Evolutionary conservation across 1,140 invertebrate species (phyloP).

Genomic region (Oncopodura yosiiana): DNA sequence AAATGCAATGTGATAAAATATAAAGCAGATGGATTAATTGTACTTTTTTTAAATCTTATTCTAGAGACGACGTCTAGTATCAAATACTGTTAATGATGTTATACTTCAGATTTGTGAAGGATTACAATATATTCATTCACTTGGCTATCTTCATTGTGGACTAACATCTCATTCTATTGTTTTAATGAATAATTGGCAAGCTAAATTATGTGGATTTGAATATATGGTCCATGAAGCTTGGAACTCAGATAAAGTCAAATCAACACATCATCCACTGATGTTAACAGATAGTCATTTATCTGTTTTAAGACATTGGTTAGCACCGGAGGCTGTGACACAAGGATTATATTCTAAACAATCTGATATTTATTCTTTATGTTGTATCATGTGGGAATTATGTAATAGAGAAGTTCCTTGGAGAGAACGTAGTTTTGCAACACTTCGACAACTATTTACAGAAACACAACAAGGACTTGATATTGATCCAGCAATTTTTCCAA

Average conservation of each 20-base stretch:
- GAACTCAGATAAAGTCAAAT: background rate
- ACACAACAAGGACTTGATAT: slow-evolving; percentile 27
- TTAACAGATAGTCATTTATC: slow-evolving; percentile 27
- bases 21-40: background rate
- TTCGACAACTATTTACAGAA: slow-evolving; percentile 17
- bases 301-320: slow-evolving; percentile 40
- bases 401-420: slow-evolving; percentile 36
- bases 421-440: background rate
- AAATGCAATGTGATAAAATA: background rate
- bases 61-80: background rate
- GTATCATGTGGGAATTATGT: slow-evolving; percentile 43
- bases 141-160: slow-evolving; percentile 41
- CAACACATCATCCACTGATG: slow-evolving; percentile 2
- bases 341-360: slow-evolving; percentile 36
- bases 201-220: slow-evolving; percentile 44
- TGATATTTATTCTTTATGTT: slow-evolving; percentile 43
- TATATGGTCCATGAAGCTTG: slow-evolving; percentile 38
- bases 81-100: slow-evolving; percentile 4
- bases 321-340: slow-evolving; percentile 42
- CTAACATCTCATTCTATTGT: slow-evolving; percentile 44
- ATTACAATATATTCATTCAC: slow-evolving; percentile 42
- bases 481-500: slow-evolving; percentile 22
- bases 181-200: slow-evolving; percentile 37
- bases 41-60: background rate
- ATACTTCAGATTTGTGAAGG: slow-evolving; percentile 35